Percentiles rank a stretch among this genome's conserved stretches.
phyloP scores from a whole-genome alignment of 2,888 invertebrate species.

The Cyrtodaria siliqua region DNA sequence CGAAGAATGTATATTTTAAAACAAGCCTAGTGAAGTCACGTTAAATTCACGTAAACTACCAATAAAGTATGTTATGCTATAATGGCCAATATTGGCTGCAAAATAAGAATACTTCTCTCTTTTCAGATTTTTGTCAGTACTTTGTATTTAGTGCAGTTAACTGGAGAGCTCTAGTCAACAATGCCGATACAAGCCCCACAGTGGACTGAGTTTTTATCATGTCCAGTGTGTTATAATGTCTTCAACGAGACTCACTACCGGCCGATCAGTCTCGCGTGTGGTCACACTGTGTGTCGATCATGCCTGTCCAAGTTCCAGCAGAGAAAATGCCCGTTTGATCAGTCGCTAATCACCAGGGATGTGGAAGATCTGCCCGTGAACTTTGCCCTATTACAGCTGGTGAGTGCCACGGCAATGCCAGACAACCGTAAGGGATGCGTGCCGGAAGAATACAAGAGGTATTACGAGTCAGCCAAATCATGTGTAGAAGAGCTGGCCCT shows the following conservation, averaged over 20 bases:
- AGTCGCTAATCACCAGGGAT: slow-evolving; percentile 90
- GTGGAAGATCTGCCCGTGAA: slow-evolving; percentile 94
- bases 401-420: slow-evolving; percentile 87
- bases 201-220: slow-evolving; percentile 98
- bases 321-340: slow-evolving; percentile 98
- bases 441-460: slow-evolving; percentile 59
- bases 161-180: too few species aligned
- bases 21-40: too few species aligned
- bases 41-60: too few species aligned
- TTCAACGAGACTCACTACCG: slow-evolving; percentile 94
- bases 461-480: slow-evolving; percentile 90
- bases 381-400: slow-evolving; percentile 94
- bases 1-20: too few species aligned
- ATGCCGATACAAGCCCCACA: slow-evolving; percentile 84
- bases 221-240: slow-evolving; percentile 97
- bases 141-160: too few species aligned
- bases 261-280: slow-evolving; percentile 94
- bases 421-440: slow-evolving; percentile 53
- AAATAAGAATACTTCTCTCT: too few species aligned
- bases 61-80: too few species aligned
- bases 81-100: too few species aligned
- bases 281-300: slow-evolving; percentile 96
- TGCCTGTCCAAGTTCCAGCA: slow-evolving; percentile 95
- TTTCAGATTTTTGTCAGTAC: too few species aligned
- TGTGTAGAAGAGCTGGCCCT: slow-evolving; percentile 95